These are phyloP conservation scores for Chlamydotis undulata DNA, from an alignment of 2,113 vertebrate genomes.

Conservation along the genomic window DNA sequence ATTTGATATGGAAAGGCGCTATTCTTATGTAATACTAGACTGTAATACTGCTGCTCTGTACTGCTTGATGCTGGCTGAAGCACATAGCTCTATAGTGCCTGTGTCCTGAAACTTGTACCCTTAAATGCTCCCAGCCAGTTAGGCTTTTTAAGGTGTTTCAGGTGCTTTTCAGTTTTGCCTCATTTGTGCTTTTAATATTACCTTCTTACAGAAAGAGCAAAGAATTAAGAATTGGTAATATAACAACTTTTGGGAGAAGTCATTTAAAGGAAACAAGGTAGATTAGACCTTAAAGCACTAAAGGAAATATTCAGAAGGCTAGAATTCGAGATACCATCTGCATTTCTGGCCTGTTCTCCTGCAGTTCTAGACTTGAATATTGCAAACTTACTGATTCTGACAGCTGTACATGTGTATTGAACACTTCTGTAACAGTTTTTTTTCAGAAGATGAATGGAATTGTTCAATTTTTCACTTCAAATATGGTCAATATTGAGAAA, in stretches of 20 bases:
- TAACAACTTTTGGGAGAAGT: not conserved
- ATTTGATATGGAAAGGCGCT: not conserved
- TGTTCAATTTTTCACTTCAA: not conserved
- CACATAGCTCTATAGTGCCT: accelerated
- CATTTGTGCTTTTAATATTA: not conserved
- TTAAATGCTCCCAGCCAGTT: not conserved
- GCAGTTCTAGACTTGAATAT: not conserved
- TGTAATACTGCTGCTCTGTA: not conserved
- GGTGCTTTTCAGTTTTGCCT: not conserved
- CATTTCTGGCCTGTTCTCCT: not conserved
- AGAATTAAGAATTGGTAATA: not conserved
- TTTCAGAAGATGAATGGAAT: not conserved
- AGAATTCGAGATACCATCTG: not conserved
- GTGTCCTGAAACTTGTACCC: not conserved
- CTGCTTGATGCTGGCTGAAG: not conserved
- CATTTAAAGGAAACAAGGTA: not conserved
- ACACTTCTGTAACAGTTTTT: not conserved
- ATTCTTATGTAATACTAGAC: not conserved
- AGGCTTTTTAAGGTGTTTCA: not conserved
- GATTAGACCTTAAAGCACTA: not conserved
- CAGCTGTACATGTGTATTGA: not conserved
- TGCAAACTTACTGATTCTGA: not conserved
- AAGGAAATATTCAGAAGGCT: not conserved
- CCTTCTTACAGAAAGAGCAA: not conserved
- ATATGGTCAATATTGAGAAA: not conserved